phyloP scores from a whole-genome alignment of 1,140 invertebrate genomes.

The Drosophila nigromelanica region DNA sequence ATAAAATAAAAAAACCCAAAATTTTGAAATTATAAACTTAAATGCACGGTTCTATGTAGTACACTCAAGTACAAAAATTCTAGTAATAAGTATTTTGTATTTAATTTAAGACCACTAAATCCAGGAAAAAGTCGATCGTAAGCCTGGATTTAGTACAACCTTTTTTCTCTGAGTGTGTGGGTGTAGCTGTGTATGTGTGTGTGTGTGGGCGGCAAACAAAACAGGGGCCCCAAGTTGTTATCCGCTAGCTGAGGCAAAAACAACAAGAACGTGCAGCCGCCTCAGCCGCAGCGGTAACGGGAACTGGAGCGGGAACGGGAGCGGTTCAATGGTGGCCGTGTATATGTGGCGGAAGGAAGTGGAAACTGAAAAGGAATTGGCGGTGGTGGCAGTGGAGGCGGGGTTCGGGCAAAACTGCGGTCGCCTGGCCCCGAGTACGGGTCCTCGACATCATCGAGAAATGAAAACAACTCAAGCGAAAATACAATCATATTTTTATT shows the following conservation, averaged over 20 bases:
- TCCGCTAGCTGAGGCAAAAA: slow-evolving; percentile 51
- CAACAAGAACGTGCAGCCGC: slow-evolving; percentile 46
- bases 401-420: slow-evolving; percentile 43
- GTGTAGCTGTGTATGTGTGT: background rate
- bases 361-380: slow-evolving; percentile 36
- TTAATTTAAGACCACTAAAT: no score
- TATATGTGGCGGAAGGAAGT: slow-evolving; percentile 40
- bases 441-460: slow-evolving; percentile 79
- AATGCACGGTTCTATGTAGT: no score
- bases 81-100: no score
- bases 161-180: background rate
- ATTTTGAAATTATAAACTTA: no score
- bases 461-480: slow-evolving; percentile 82
- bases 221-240: slow-evolving; percentile 49
- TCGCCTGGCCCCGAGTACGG: slow-evolving; percentile 35
- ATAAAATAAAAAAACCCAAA: no score
- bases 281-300: slow-evolving; percentile 6
- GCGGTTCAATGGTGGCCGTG: slow-evolving; percentile 60
- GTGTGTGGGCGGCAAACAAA: slow-evolving; percentile 53
- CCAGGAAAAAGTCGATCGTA: no score
- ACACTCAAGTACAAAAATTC: no score
- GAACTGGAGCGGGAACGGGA: background rate
- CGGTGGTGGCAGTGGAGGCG: background rate
- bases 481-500: slow-evolving; percentile 83
- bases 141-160: no score